Base-by-base conservation (phyloP, 1,140 invertebrate species). In the Pseudobourletiella spinata region DNA sequence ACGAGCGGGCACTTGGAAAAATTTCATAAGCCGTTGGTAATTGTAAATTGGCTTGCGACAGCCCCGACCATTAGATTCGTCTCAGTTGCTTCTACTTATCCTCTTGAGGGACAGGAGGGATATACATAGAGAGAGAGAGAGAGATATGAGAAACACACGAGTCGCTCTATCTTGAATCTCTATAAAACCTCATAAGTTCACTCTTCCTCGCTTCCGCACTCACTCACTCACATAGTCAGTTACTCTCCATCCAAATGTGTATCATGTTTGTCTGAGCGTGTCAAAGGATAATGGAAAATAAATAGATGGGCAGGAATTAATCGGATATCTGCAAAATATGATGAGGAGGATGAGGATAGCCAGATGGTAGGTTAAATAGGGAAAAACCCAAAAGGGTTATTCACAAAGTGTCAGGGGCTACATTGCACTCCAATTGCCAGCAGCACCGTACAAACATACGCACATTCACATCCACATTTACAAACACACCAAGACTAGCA, bases 251-350 rank as follows among this genome's bases (percentile, higher is more conserved):
- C n/a, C n/a, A n/a, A n/a, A n/a, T n/a, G n/a, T n/a, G n/a, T n/a
- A n/a, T 46, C 18, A 22, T 46, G 43, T 46, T 4, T 46, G 43
- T 46, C 3, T 46, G 43, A 46, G 43, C 24, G 43, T 46, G 43
- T 16, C 6, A 46, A 18, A 22, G 24, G 24, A 51, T 51, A 51
- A 51, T 51, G 24, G 48, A 51, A 51, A 51, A 51, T 51, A 51
- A 51, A 51, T 51, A 51, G 48, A 51, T 51, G n/a, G 48, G 22
- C 14, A 26, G 48, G 24, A 51, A 51, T 51, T 51, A 51, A 51
- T 51, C 48, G 48, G 24, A 51, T 51, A 26, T 26, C 20, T 51
- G 48, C 25, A 24, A 26, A 46, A 26, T 51, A 26, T 51, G 6
- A 46, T 46, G 44, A 46, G 44, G 44, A 26, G 25, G 6, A 46